Conservation (phyloP, 1,140 invertebrate species). For the Sarcophaga bullata region DNA sequence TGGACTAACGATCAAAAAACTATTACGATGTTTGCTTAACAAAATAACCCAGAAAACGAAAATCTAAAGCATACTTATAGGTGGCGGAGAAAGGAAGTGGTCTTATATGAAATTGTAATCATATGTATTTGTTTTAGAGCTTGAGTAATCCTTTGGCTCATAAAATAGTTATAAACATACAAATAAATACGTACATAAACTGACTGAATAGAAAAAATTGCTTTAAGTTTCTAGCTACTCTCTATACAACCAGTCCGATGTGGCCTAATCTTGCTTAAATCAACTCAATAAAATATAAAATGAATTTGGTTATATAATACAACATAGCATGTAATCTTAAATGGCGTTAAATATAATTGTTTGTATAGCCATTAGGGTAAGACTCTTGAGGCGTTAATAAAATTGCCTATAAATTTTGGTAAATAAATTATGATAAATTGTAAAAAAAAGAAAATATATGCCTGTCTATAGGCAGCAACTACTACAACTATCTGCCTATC, state of each 20-base stretch:
- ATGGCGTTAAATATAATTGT: slow-evolving; percentile 45
- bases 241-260: background rate
- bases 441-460: background rate
- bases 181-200: background rate
- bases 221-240: too few species aligned
- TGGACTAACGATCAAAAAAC: background rate
- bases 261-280: background rate
- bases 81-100: background rate
- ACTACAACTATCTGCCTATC: background rate
- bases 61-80: background rate
- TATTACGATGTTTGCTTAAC: background rate
- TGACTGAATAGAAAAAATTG: too few species aligned
- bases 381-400: background rate
- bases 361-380: slow-evolving; percentile 7
- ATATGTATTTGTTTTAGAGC: background rate
- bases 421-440: slow-evolving; percentile 37
- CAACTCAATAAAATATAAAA: background rate
- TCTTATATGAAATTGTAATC: background rate
- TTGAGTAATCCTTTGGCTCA: background rate
- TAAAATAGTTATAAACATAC: slow-evolving; percentile 28
- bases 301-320: background rate
- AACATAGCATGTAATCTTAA: slow-evolving; percentile 18
- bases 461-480: background rate
- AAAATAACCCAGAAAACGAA: background rate
- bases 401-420: slow-evolving; percentile 21